Conservation (phyloP, 2,113 vertebrate species). For the Callipepla californica region DNA sequence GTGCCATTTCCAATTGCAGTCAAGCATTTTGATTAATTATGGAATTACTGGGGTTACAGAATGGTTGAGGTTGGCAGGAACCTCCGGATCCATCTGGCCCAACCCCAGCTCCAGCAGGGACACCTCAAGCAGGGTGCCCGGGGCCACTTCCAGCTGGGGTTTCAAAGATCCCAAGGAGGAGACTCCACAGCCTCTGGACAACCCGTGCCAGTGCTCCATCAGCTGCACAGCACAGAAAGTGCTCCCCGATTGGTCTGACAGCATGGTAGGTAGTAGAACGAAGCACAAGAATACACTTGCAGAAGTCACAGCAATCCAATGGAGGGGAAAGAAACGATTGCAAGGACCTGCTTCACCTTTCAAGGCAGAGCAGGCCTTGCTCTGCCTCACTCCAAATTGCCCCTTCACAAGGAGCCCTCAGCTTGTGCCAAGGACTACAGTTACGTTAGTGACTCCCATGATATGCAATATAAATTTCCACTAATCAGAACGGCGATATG, state of each 20-base stretch:
- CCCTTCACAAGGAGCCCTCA: background rate
- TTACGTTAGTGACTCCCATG: background rate
- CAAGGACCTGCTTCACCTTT: background rate
- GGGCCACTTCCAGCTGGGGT: no score
- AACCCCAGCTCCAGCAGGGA: background rate
- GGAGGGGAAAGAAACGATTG: accelerated
- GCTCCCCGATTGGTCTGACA: no score
- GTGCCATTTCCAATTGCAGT: background rate
- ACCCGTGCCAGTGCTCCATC: no score
- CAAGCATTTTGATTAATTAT: background rate
- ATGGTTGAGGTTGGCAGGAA: background rate
- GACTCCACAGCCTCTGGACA: no score
- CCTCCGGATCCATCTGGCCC: background rate
- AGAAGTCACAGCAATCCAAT: background rate
- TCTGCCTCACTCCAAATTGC: background rate
- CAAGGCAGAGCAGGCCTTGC: background rate
- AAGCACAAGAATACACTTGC: accelerated
- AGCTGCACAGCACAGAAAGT: background rate
- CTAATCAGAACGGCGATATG: background rate
- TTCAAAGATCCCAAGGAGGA: no score
- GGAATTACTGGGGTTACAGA: background rate
- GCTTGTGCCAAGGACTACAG: background rate
- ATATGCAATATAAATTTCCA: background rate
- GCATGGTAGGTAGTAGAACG: accelerated
- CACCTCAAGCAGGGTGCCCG: background rate